These are phyloP conservation scores for Andrena fulva DNA, from an alignment of 2,888 invertebrate species.

Conservation along the genomic window DNA sequence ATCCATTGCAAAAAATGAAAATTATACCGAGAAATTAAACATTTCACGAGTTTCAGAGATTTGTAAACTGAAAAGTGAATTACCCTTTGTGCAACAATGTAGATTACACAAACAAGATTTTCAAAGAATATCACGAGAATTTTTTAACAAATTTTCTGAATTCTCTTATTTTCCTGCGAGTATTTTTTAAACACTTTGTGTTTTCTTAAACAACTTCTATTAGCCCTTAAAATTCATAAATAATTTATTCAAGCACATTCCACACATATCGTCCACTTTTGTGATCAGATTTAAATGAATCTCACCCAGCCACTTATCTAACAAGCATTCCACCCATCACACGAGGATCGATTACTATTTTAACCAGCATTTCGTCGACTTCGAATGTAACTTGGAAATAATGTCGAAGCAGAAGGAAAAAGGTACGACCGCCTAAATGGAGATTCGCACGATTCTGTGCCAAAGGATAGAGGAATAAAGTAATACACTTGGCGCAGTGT, in stretches of 20 bases:
- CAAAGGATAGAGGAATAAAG: conserved; percentile 24
- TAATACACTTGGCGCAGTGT: conserved; percentile 28
- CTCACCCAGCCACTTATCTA: too few relatives aligned
- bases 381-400: not conserved
- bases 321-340: too few relatives aligned
- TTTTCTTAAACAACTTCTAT: not conserved
- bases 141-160: not conserved
- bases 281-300: too few relatives aligned
- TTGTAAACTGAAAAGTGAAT: too few relatives aligned
- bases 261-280: too few relatives aligned
- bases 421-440: conserved; percentile 1
- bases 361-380: not conserved
- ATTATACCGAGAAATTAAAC: too few relatives aligned
- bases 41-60: too few relatives aligned
- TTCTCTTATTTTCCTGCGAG: not conserved
- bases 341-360: too few relatives aligned
- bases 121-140: too few relatives aligned
- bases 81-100: too few relatives aligned
- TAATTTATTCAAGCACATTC: not conserved
- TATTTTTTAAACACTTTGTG: not conserved
- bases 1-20: too few relatives aligned
- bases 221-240: not conserved
- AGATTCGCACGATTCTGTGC: conserved; percentile 1
- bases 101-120: too few relatives aligned
- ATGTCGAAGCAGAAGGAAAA: not conserved